Evolutionary conservation across 2,888 invertebrate species (phyloP), one percentile per base, ranked within the genome.

Genomic region (Perdita meconis): DNA sequence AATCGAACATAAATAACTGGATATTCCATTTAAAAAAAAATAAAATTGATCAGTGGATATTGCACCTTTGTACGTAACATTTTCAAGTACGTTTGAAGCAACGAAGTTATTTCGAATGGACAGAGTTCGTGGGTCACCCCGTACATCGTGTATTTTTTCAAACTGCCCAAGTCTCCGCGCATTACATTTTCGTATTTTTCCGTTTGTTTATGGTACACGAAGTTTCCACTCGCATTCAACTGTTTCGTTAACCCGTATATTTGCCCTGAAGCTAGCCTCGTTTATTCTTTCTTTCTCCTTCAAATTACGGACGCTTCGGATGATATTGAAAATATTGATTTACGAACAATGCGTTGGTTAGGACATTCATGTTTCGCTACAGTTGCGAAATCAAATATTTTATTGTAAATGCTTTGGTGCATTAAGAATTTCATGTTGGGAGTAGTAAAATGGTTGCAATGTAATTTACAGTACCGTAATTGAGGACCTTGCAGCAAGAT

Each of bases 111-210:
- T n/a, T n/a, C n/a, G n/a, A n/a, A n/a, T n/a, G n/a, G n/a, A n/a
- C n/a, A n/a, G n/a, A n/a, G n/a, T n/a, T n/a, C n/a, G n/a, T n/a
- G n/a, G n/a, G n/a, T n/a, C n/a, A n/a, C n/a, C n/a, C n/a, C n/a
- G 42, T 59, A 16, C 30, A 12, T 19, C 19, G 12, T 8, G 12
- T 60, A 42, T 44, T 74, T 66, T 66, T 36, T 12, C 36, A 56
- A 26, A 19, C 56, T 12, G 16, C 30, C 2, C 19, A 19, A 8
- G 26, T 8, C 19, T 2, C 38, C 10, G 56, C 36, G 55, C 38
- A 30, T 56, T 36, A 19, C 53, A 44, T 53, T 53, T 24, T 63
- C 50, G 51, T 61, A 51, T 61, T 42, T 42, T 40, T 22, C n/a
- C 4, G 19, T 10, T 40, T 53, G 42, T 34, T 51, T 68, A 34